Percentiles rank a stretch among this genome's conserved stretches.
These are phyloP conservation scores for Gallinago undulata DNA, from an alignment of 2,113 vertebrate genomes.

Conservation along the genomic window DNA sequence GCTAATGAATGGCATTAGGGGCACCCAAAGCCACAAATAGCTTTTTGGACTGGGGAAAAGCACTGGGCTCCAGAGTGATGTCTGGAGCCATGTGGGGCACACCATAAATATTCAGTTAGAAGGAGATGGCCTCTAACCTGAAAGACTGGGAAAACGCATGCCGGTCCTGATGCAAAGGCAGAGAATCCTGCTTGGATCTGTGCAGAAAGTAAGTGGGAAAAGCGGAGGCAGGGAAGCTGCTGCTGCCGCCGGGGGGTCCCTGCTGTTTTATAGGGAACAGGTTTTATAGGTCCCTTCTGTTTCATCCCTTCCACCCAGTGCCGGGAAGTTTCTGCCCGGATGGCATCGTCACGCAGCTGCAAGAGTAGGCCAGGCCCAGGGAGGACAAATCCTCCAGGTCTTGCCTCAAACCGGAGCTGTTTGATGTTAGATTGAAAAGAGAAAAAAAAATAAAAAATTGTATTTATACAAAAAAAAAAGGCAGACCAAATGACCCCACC, in stretches of 20 bases:
- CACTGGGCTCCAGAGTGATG: neutral
- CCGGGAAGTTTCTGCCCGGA: neutral
- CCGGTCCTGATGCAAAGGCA: neutral
- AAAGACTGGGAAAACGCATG: neutral
- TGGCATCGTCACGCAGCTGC: accelerated
- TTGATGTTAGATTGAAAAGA: neutral
- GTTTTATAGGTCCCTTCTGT: too few species aligned
- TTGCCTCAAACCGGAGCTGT: neutral
- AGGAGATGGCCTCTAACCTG: neutral
- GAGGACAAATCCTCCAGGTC: neutral
- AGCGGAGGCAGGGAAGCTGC: neutral
- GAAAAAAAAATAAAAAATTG: neutral
- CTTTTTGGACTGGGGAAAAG: neutral
- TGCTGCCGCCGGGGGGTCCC: neutral
- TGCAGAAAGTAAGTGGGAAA: neutral
- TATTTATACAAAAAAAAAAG: neutral
- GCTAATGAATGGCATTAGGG: neutral
- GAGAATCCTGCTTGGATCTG: neutral
- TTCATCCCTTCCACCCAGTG: neutral
- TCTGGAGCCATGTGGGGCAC: neutral
- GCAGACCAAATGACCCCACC: neutral
- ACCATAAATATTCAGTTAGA: neutral
- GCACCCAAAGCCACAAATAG: neutral
- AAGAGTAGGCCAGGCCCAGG: neutral
- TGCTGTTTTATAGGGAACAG: neutral